Conservation (phyloP, 2,888 invertebrate genomes). For the Leistus spinibarbis region DNA sequence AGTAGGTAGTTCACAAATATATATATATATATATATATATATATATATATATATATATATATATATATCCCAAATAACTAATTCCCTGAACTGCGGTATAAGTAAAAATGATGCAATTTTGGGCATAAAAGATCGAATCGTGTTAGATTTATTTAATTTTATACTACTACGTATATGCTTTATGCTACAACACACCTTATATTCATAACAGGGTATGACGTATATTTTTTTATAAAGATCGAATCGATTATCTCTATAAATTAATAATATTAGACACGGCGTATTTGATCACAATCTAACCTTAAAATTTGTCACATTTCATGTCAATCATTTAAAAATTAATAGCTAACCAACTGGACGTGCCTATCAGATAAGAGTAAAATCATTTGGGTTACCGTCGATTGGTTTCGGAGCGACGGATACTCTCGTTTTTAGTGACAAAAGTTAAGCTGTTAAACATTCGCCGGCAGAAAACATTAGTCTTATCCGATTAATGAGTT, state of each 20-base stretch:
- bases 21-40: too few species aligned
- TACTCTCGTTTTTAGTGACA: background rate
- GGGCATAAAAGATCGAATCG: too few species aligned
- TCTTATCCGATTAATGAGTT: too few species aligned
- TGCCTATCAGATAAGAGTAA: slow-evolving; percentile 1
- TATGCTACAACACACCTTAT: background rate
- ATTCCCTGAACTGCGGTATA: too few species aligned
- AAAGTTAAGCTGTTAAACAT: too few species aligned
- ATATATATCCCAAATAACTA: too few species aligned
- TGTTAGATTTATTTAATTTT: too few species aligned
- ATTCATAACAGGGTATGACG: background rate
- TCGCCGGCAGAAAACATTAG: too few species aligned
- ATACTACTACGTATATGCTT: background rate
- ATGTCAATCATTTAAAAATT: slow-evolving; percentile 27
- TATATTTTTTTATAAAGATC: background rate
- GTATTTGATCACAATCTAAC: background rate
- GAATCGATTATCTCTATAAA: background rate
- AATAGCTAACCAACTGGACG: slow-evolving; percentile 17
- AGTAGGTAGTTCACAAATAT: too few species aligned
- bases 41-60: too few species aligned
- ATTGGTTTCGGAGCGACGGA: background rate
- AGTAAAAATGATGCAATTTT: too few species aligned
- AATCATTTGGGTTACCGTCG: slow-evolving; percentile 17
- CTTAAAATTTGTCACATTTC: slow-evolving; percentile 27
- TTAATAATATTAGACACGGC: background rate